Conservation (phyloP, 2,888 invertebrate species). For the Brenthis daphne region DNA sequence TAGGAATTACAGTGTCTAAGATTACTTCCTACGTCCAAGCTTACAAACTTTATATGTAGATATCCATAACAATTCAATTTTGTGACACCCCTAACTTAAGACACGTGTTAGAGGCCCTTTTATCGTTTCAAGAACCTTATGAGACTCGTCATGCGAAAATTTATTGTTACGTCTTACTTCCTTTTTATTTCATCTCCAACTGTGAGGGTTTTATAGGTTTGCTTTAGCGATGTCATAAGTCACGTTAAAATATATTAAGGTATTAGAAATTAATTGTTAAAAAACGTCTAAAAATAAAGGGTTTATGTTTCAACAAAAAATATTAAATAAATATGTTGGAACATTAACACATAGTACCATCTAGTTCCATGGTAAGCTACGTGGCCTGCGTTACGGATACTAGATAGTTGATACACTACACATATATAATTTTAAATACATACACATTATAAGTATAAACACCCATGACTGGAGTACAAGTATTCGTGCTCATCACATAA, state of each 20-base stretch:
- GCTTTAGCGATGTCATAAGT: slow-evolving; percentile 10
- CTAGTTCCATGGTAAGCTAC: too few species aligned
- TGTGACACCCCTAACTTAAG: slow-evolving; percentile 41
- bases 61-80: not conserved
- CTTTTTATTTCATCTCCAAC: slow-evolving; percentile 45
- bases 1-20: too few species aligned
- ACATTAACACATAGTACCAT: too few species aligned
- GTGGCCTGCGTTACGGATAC: too few species aligned
- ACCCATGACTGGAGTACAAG: too few species aligned
- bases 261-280: not conserved
- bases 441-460: too few species aligned
- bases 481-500: too few species aligned
- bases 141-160: slow-evolving; percentile 51
- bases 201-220: slow-evolving; percentile 38
- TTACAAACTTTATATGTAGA: not conserved
- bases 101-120: slow-evolving; percentile 45
- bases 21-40: too few species aligned
- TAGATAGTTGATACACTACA: too few species aligned
- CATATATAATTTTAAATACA: too few species aligned
- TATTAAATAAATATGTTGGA: too few species aligned
- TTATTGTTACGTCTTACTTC: slow-evolving; percentile 49
- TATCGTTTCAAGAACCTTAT: slow-evolving; percentile 48
- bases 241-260: not conserved
- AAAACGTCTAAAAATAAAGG: not conserved
- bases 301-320: not conserved